Evolutionary conservation across 2,113 vertebrate genomes (phyloP), one percentile per base, ranked within the genome.

Genomic region (Acinonyx jubatus): DNA sequence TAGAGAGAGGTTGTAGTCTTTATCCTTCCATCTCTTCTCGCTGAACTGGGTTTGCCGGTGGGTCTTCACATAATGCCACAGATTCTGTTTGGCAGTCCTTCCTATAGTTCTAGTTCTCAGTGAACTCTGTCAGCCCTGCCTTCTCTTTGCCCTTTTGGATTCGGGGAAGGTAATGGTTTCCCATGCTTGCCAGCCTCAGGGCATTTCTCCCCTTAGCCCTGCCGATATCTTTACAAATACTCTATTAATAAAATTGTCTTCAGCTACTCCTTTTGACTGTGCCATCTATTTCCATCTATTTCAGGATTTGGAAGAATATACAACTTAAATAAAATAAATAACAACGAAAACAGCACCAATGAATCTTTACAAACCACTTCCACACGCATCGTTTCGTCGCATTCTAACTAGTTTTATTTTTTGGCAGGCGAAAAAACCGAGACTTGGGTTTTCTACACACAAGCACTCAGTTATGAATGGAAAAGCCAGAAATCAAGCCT

Each of bases 341-440:
- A 25, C 6, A 83, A 25, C 4, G 21, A 68, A 8, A 63, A 27
- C 2, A 84, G 29, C 4, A 82, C 4, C 52, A 93, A 83, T 21
- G 52, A 21, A 80, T 0, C 5, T 91, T 83, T 36, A 65, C 3
- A 85, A 85, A 85, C 48, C 5, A 74, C 11, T 94, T 92, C 25
- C 18, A 69, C 12, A 12, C 5, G 2, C 18, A 13, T 33, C 57
- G 45, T 71, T 83, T 74, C 73, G 83, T 8, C 76, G 36, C 10
- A 65, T 66, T 78, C 23, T 88, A 95, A 48, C 10, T 85, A 19
- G 45, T 33, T 91, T 94, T 84, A 84, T 81, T 89, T 69, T 97
- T 78, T 81, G 61, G 36, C 31, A n/a, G 14, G 36, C 14, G 5
- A 50, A 87, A 15, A 80, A 90, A 57, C 3, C 6, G 12, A 90